Base-by-base conservation (phyloP, 2,797 vertebrate genomes). In the Galagoides demidoff region DNA sequence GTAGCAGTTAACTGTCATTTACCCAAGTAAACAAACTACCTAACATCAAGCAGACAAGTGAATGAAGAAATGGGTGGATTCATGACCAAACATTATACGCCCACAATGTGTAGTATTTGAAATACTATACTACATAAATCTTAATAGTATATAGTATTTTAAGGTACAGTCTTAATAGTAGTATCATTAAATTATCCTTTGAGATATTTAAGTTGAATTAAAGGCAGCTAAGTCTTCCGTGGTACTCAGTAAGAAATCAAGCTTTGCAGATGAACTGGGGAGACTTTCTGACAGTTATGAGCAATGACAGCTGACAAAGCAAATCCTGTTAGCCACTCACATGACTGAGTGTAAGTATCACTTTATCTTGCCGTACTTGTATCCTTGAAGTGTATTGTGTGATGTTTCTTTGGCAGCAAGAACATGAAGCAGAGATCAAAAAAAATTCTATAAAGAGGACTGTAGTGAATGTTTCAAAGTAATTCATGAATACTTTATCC, bases 221-320 rank as follows among this genome's bases (percentile, higher is more conserved):
- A 10, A 90, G 34, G 29, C 68, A 90, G n/a, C 11, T 45, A 43
- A 39, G 29, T 74, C 70, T 92, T 90, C 20, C 52, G 74, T 45
- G 5, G 29, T 25, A 66, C 61, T 82, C 57, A 88, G 7, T 52
- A 64, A 92, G 68, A 83, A 68, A 37, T 82, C 39, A 45, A 76
- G 17, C 19, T 78, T 94, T 84, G 34, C 39, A 59, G n/a, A 43
- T 45, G n/a, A 66, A 71, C 43, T 29, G 43, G 22, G 7, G 31
- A 61, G 9, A 64, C 23, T 52, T 27, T 63, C 31, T 94, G 89
- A 90, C 0, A 19, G n/a, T 82, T 70, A 97, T 55, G 2, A 9
- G 88, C 37, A 86, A 78, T 76, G 73, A 37, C 66, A 95, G 83
- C 43, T 91, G 93, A 95, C 84, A 96, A 79, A 37, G 34, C 5